Percentiles rank a stretch among this genome's conserved stretches.
Conservation (phyloP, 2,113 vertebrate genomes). For the Channa argus region DNA sequence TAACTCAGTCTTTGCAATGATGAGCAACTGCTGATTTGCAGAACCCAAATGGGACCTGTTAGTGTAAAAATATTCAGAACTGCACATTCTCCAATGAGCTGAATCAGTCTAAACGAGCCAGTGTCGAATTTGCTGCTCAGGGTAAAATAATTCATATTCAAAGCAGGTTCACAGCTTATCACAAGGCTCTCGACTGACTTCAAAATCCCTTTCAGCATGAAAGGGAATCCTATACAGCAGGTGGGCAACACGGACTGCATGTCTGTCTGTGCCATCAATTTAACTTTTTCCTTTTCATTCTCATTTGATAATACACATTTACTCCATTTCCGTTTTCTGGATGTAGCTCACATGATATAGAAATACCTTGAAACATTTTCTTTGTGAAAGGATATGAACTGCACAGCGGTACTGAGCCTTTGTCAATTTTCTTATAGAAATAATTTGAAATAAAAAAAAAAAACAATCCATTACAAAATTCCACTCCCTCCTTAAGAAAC, state of each 20-base stretch:
- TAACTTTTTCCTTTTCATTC: constrained; percentile 12
- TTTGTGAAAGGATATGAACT: neutral
- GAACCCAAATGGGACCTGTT: constrained; percentile 21
- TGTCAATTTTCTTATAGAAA: constrained; percentile 18
- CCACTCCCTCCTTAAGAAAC: neutral
- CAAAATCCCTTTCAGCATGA: constrained; percentile 67
- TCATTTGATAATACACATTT: neutral
- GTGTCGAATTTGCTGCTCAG: constrained; percentile 22
- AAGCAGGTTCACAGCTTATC: constrained; percentile 68
- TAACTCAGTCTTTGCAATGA: constrained; percentile 2
- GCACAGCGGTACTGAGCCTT: neutral
- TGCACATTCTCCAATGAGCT: constrained; percentile 18
- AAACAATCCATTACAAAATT: constrained; percentile 10
- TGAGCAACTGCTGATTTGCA: constrained; percentile 39
- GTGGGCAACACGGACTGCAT: constrained; percentile 30
- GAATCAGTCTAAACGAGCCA: constrained; percentile 48
- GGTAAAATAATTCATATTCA: constrained; percentile 71
- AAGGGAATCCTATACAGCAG: constrained; percentile 54
- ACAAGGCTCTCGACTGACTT: constrained; percentile 69
- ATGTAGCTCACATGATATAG: neutral
- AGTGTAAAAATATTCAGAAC: constrained; percentile 55
- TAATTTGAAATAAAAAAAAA: constrained; percentile 34
- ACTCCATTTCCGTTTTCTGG: neutral
- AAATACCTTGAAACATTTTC: neutral
- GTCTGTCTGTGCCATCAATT: constrained; percentile 27